A percentile compares a stretch with the other conserved stretches of the same genome.
These are phyloP conservation scores for Ganaspis sp. DNA, from an alignment of 1,140 invertebrate genomes.

Conservation along the genomic window DNA sequence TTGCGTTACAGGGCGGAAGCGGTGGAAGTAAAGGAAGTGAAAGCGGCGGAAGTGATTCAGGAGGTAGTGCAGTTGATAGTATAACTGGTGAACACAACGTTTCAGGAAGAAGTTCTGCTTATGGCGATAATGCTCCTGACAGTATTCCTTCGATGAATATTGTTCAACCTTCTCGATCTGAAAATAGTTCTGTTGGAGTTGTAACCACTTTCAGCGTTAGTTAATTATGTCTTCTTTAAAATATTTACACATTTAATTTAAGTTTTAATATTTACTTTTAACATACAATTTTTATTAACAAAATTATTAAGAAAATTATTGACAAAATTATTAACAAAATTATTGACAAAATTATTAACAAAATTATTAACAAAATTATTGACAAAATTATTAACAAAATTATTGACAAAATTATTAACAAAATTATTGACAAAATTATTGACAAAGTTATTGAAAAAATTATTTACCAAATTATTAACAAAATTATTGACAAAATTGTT, in stretches of 20 bases:
- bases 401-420: too few species aligned
- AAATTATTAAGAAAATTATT: too few species aligned
- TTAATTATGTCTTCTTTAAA: conserved; percentile 36
- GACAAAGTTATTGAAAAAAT: too few species aligned
- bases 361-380: too few species aligned
- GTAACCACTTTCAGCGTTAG: conserved; percentile 74
- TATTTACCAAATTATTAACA: too few species aligned
- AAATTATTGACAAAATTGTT: too few species aligned
- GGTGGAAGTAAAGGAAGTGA: conserved; percentile 85
- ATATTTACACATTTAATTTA: too few species aligned
- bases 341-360: too few species aligned
- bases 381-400: too few species aligned
- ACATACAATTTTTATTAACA: too few species aligned
- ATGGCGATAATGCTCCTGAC: conserved; percentile 83
- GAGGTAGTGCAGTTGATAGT: conserved; percentile 92
- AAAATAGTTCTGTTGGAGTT: conserved; percentile 78
- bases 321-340: too few species aligned
- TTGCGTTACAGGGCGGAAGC: conserved; percentile 80
- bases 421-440: too few species aligned
- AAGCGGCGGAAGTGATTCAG: conserved; percentile 83
- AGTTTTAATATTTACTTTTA: conserved; percentile 32
- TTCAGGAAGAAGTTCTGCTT: conserved; percentile 92
- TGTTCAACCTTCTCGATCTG: conserved; percentile 70
- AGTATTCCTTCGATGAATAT: conserved; percentile 72
- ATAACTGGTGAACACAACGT: conserved; percentile 90